phyloP scores from a whole-genome alignment of 2,113 vertebrate genomes.

The Chaetura pelagica region DNA sequence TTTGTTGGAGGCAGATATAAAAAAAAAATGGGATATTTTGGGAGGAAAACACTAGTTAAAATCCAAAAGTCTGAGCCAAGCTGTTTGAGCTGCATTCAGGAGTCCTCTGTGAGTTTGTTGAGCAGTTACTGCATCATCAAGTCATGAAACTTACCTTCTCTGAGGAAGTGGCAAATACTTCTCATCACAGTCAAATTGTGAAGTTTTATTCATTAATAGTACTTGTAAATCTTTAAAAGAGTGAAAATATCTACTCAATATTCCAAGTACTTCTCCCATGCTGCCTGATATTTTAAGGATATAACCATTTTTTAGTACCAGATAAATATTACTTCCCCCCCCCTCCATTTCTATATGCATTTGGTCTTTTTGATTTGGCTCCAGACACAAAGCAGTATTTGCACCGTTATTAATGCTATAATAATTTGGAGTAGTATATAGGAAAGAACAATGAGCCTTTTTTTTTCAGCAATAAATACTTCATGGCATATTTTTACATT shows the following conservation, averaged over 20 bases:
- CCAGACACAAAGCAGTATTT: not conserved
- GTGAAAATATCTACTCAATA: not conserved
- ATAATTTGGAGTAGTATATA: not conserved
- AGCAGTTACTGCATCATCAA: not conserved
- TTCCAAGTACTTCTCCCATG: not conserved
- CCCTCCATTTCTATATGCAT: not conserved
- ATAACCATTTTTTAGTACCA: not conserved
- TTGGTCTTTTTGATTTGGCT: not conserved
- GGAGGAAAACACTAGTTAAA: not conserved
- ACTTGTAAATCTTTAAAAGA: not conserved
- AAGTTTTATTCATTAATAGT: not conserved
- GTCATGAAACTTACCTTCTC: not conserved
- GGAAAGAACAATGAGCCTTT: not conserved
- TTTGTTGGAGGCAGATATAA: not conserved
- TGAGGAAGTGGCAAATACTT: not conserved
- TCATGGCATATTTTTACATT: not conserved
- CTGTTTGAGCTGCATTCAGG: not conserved
- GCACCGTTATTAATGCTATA: not conserved
- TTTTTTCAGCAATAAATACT: not conserved
- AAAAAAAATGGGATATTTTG: not conserved
- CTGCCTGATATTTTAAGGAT: not conserved
- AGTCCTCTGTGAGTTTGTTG: not conserved
- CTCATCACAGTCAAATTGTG: not conserved
- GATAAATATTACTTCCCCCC: not conserved
- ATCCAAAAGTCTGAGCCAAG: not conserved